These are phyloP conservation scores for Autographa pulchrina DNA, from an alignment of 2,888 invertebrate genomes.

Conservation along the genomic window DNA sequence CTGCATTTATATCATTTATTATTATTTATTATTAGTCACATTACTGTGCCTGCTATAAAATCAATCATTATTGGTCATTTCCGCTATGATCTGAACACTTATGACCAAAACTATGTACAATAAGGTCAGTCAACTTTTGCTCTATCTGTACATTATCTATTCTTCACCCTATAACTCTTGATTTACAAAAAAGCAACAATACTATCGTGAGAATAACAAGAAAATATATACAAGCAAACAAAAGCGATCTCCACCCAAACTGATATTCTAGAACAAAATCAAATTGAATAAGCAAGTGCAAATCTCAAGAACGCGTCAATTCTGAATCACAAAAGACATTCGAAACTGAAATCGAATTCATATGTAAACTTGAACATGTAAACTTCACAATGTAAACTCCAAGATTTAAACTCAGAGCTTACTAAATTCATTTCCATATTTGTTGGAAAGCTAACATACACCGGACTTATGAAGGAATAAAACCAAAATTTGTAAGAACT, in stretches of 20 bases:
- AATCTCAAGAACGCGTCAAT: slow-evolving; percentile 19
- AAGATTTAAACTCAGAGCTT: slow-evolving; percentile 34
- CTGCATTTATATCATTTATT: no score
- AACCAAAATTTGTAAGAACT: slow-evolving; percentile 13
- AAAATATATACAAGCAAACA: neutral
- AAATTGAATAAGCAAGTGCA: slow-evolving; percentile 14
- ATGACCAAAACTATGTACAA: neutral
- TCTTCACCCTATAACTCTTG: neutral
- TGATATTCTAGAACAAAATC: slow-evolving; percentile 20
- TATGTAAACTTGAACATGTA: slow-evolving; percentile 47
- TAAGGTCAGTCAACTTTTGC: neutral
- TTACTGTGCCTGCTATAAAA: no score
- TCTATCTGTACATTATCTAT: no score
- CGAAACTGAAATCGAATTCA: slow-evolving; percentile 37
- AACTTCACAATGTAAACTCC: slow-evolving; percentile 39
- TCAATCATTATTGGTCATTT: no score
- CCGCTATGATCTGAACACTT: neutral
- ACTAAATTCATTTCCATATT: slow-evolving; percentile 43
- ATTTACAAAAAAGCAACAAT: neutral
- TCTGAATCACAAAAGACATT: slow-evolving; percentile 25
- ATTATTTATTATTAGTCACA: no score
- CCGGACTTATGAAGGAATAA: neutral
- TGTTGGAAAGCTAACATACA: slow-evolving; percentile 12
- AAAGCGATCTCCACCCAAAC: neutral
- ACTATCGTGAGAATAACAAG: neutral